These are phyloP conservation scores for Drosophila santomea DNA, from an alignment of 1,140 invertebrate species.

Conservation along the genomic window DNA sequence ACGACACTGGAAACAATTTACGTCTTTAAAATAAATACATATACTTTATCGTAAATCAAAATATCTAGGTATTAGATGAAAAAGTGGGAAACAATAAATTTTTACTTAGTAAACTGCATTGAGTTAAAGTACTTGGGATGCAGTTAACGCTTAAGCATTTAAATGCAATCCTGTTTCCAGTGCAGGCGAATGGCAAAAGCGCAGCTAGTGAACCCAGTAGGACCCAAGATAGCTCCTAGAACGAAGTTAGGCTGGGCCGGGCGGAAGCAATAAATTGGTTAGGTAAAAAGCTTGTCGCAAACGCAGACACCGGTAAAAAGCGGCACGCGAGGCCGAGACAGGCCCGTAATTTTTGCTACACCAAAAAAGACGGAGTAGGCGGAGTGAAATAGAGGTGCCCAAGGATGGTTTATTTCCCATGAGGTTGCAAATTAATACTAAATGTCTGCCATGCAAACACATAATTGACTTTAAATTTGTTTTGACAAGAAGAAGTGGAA, in stretches of 20 bases:
- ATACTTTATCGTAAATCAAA: too few relatives aligned
- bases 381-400: slow-evolving; percentile 18
- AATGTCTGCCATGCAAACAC: slow-evolving; percentile 44
- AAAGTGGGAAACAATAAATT: neutral
- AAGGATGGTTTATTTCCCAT: slow-evolving; percentile 50
- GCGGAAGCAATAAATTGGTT: slow-evolving; percentile 82
- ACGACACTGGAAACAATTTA: neutral
- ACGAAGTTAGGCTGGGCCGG: slow-evolving; percentile 24
- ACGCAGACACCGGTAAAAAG: slow-evolving; percentile 72
- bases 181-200: slow-evolving; percentile 9
- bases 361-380: neutral
- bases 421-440: slow-evolving; percentile 66
- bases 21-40: too few relatives aligned
- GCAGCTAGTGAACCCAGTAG: slow-evolving; percentile 22
- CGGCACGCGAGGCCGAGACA: slow-evolving; percentile 62
- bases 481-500: slow-evolving; percentile 25
- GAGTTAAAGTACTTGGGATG: too few relatives aligned
- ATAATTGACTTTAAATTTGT: slow-evolving; percentile 50
- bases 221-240: slow-evolving; percentile 30
- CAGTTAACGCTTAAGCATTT: neutral
- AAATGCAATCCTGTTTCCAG: neutral
- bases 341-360: slow-evolving; percentile 52
- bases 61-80: neutral
- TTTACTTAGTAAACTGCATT: too few relatives aligned
- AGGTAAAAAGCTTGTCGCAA: slow-evolving; percentile 78